Percentiles rank a stretch among this genome's conserved stretches.
Evolutionary conservation across 2,797 vertebrate species (phyloP).

Genomic region (Selene dorsalis): DNA sequence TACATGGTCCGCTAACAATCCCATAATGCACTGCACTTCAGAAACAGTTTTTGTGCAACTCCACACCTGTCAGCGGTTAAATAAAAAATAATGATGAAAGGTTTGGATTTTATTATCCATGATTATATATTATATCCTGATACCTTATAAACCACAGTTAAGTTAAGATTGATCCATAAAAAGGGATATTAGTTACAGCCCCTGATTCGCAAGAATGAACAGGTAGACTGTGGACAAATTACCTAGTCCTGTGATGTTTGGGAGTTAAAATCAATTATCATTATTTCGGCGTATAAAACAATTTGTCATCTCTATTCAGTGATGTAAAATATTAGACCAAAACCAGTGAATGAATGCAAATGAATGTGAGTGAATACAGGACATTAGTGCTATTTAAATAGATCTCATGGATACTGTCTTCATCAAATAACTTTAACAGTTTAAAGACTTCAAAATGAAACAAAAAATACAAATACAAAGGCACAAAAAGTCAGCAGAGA

Average conservation of each 20-base stretch:
- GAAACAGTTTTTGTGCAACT: background rate
- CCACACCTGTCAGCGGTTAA: background rate
- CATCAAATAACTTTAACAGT: background rate
- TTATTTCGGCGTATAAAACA: background rate
- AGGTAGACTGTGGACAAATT: background rate
- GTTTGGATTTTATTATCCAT: too few species aligned
- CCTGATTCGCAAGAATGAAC: background rate
- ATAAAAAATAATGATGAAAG: too few species aligned
- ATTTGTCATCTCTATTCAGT: background rate
- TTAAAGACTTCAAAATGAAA: background rate
- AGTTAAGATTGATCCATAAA: slow-evolving; percentile 3
- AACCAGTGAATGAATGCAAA: background rate
- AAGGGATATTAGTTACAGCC: background rate
- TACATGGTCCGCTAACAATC: background rate
- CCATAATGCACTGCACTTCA: background rate
- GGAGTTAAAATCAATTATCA: background rate
- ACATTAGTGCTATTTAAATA: background rate
- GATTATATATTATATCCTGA: too few species aligned
- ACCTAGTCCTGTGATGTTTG: background rate
- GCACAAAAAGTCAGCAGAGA: background rate
- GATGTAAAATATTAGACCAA: background rate
- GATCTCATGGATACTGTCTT: background rate
- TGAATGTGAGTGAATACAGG: background rate
- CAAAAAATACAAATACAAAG: rapidly evolving
- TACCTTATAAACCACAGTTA: background rate